Evolutionary conservation across 2,113 vertebrate species (phyloP).

Genomic region (Plecturocebus donacophilus): DNA sequence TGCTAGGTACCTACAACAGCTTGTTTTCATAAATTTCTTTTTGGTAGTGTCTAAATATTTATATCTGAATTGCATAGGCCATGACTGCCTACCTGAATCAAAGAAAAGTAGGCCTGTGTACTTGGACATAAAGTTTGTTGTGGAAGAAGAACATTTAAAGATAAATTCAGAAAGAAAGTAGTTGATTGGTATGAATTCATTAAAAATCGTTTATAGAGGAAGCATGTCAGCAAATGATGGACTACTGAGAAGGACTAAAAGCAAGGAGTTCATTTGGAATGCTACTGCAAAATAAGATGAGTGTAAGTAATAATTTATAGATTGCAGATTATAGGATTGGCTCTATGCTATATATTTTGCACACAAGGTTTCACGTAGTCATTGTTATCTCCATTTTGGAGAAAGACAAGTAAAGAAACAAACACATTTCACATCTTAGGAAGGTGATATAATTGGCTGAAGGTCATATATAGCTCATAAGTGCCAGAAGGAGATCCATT

Average conservation of each 20-base stretch:
- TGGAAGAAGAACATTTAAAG: neutral
- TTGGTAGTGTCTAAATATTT: neutral
- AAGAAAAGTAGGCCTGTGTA: neutral
- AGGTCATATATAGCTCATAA: neutral
- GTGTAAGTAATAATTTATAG: neutral
- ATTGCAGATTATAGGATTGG: neutral
- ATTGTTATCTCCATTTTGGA: neutral
- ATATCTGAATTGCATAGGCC: neutral
- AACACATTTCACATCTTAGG: neutral
- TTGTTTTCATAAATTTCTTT: conserved; percentile 39
- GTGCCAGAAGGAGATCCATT: neutral
- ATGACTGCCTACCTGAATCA: neutral
- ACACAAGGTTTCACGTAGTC: neutral
- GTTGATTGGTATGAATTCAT: neutral
- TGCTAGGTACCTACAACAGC: neutral
- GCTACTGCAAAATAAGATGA: neutral
- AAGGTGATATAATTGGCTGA: neutral
- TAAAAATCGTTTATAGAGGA: neutral
- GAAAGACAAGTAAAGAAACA: neutral
- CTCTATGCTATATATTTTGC: neutral
- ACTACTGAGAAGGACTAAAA: neutral
- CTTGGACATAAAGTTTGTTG: conserved; percentile 19
- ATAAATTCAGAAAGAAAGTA: neutral
- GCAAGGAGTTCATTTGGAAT: neutral
- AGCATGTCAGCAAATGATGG: neutral